Percentiles rank a stretch among this genome's conserved stretches.
Conservation (phyloP, 2,888 invertebrate genomes). For the Megaustenia siamemsis region DNA sequence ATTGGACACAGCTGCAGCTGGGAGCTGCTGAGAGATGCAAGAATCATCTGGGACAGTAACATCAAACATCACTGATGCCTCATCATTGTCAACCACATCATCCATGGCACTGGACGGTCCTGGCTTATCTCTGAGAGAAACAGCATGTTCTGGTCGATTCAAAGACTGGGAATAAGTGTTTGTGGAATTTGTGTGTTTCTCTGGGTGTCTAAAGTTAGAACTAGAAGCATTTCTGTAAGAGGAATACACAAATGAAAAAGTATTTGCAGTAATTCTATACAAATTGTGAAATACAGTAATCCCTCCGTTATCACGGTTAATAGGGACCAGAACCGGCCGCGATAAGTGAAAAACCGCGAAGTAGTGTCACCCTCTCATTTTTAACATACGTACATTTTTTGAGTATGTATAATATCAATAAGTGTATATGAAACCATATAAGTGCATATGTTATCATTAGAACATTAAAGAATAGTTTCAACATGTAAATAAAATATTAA, state of each 20-base stretch:
- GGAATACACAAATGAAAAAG: not conserved
- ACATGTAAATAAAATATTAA: too few species aligned
- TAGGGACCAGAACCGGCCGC: too few species aligned
- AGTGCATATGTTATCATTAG: too few species aligned
- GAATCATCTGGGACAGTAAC: constrained; percentile 38
- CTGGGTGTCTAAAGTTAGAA: not conserved
- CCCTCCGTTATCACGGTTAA: too few species aligned
- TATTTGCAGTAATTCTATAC: too few species aligned
- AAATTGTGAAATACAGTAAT: too few species aligned
- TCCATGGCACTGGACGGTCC: constrained; percentile 16
- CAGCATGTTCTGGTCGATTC: not conserved
- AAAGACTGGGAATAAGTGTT: not conserved
- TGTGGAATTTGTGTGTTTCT: not conserved
- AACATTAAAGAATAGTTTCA: too few species aligned
- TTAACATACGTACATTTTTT: too few species aligned
- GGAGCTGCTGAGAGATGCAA: not conserved
- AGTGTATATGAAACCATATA: too few species aligned
- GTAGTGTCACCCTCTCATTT: too few species aligned
- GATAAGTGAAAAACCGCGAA: too few species aligned
- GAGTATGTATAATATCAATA: too few species aligned
- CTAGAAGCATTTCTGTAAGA: constrained; percentile 12
- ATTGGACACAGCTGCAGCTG: not conserved
- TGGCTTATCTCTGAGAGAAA: not conserved
- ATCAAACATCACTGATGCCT: constrained; percentile 41
- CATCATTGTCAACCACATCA: not conserved